phyloP scores from a whole-genome alignment of 2,113 vertebrate species.

The Thunnus maccoyii region DNA sequence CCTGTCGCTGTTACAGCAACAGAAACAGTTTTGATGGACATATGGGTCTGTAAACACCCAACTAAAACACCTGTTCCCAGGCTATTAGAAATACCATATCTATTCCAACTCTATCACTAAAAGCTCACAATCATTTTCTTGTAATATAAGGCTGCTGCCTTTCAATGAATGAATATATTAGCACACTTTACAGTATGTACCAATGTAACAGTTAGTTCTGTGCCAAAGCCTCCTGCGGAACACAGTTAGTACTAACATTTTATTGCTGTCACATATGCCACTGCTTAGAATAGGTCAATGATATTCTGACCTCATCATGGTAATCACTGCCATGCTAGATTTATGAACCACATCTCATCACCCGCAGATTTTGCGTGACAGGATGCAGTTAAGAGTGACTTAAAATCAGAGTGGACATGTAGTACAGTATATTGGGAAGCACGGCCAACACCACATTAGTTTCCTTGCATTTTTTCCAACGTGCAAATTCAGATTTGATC shows the following conservation, averaged over 20 bases:
- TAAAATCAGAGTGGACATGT: neutral
- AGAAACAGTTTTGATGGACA: neutral
- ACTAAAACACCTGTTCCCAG: too few relatives aligned
- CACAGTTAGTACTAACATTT: constrained; percentile 4
- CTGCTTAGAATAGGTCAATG: constrained; percentile 26
- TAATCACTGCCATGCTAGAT: constrained; percentile 28
- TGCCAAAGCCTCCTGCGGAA: neutral
- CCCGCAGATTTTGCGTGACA: constrained; percentile 6
- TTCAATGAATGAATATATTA: too few relatives aligned
- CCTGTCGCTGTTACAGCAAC: neutral
- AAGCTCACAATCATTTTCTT: too few relatives aligned
- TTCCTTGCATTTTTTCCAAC: neutral
- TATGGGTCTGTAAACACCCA: too few relatives aligned
- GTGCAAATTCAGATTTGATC: too few relatives aligned
- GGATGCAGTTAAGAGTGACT: constrained; percentile 8
- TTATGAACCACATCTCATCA: constrained; percentile 27
- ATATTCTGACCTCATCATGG: constrained; percentile 8
- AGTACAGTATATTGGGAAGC: neutral
- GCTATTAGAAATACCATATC: too few relatives aligned
- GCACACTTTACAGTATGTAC: neutral
- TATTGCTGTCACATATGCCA: constrained; percentile 11
- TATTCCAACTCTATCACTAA: too few relatives aligned
- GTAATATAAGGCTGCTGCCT: too few relatives aligned
- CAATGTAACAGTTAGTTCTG: neutral
- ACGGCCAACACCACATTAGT: neutral